These are phyloP conservation scores for Ostrea denselamellosa DNA, from an alignment of 1,140 invertebrate genomes.

Conservation along the genomic window DNA sequence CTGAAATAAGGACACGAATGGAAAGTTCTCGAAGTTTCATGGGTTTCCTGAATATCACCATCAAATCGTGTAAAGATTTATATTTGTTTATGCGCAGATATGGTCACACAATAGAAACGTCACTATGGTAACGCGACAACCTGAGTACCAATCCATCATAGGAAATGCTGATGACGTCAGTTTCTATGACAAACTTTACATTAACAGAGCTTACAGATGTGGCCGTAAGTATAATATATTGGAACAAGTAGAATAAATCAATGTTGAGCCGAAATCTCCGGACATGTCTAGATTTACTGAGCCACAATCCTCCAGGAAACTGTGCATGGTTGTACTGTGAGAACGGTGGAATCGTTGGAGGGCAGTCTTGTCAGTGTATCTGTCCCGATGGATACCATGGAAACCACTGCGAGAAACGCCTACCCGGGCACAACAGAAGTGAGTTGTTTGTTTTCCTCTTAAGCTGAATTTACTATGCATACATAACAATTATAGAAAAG, in stretches of 20 bases:
- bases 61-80: too few species aligned
- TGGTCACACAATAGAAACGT: constrained; percentile 56
- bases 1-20: too few species aligned
- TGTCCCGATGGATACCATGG: constrained; percentile 62
- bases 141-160: constrained; percentile 63
- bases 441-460: not conserved
- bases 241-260: not conserved
- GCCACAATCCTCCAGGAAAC: not conserved
- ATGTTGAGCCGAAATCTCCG: not conserved
- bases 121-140: constrained; percentile 53
- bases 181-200: constrained; percentile 61
- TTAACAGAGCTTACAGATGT: constrained; percentile 63
- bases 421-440: constrained; percentile 60
- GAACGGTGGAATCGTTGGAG: constrained; percentile 60
- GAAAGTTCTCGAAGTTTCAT: too few species aligned
- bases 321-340: constrained; percentile 31
- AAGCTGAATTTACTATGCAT: not conserved
- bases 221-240: constrained; percentile 46
- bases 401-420: constrained; percentile 54
- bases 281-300: not conserved
- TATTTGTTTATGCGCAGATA: constrained; percentile 46
- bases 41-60: too few species aligned
- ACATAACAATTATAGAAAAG: not conserved
- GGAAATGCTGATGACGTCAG: constrained; percentile 59
- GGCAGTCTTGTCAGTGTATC: constrained; percentile 56